Evolutionary conservation across 2,797 vertebrate genomes (phyloP).

Genomic region (Tokudaia muenninki): DNA sequence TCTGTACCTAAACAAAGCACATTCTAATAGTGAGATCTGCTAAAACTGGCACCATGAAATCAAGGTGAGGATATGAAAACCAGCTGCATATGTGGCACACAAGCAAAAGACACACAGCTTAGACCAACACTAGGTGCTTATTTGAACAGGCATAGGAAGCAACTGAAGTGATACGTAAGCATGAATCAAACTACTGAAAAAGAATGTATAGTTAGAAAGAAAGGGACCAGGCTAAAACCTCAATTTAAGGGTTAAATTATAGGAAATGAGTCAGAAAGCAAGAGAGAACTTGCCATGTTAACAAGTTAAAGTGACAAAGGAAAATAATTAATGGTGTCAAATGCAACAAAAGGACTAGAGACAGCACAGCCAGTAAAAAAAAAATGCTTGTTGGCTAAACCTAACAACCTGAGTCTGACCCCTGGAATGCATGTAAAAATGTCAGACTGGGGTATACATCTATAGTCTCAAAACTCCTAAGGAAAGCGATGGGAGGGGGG

Average conservation of each 20-base stretch:
- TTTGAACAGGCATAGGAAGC: background rate
- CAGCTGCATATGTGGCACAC: background rate
- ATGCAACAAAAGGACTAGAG: background rate
- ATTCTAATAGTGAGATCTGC: background rate
- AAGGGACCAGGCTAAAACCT: background rate
- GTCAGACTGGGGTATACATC: background rate
- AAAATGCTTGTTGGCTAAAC: background rate
- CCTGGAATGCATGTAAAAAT: background rate
- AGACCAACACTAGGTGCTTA: background rate
- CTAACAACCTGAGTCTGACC: background rate
- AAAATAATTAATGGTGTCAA: background rate
- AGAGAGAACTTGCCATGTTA: background rate
- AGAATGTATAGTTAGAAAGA: conserved; percentile 13
- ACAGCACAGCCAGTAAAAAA: background rate
- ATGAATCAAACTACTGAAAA: background rate
- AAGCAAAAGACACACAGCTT: background rate
- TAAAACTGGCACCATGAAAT: conserved; percentile 8
- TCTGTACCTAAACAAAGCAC: conserved; percentile 7
- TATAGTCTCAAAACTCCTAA: background rate
- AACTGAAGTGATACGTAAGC: background rate
- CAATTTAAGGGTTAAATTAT: conserved; percentile 5
- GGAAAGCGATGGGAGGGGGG: background rate
- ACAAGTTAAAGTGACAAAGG: conserved; percentile 1
- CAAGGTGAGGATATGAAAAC: background rate
- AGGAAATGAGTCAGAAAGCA: conserved; percentile 6